Evolutionary conservation across 2,113 vertebrate genomes (phyloP).

Genomic region (Plecturocebus donacophilus): DNA sequence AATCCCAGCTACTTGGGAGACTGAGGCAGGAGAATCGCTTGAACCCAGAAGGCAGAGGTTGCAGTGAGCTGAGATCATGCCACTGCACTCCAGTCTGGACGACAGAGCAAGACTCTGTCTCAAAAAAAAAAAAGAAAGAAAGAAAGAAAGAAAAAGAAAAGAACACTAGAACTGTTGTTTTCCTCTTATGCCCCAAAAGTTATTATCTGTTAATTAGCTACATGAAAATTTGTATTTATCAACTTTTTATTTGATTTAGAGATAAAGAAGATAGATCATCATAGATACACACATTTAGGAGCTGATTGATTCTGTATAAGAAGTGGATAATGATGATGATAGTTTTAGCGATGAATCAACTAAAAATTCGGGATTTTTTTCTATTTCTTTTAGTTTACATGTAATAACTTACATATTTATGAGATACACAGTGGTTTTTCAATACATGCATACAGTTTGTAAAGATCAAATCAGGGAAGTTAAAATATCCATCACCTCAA

Average conservation of each 20-base stretch:
- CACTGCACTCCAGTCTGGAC: no score
- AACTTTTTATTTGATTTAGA: slow-evolving; percentile 36
- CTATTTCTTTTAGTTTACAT: background rate
- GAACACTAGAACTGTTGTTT: slow-evolving; percentile 54
- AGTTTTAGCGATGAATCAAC: background rate
- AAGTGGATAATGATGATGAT: background rate
- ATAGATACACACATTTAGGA: background rate
- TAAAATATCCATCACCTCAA: background rate
- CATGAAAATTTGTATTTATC: slow-evolving; percentile 33
- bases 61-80: no score
- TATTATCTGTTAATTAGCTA: slow-evolving; percentile 65
- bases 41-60: no score
- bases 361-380: background rate
- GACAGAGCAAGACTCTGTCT: no score
- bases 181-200: slow-evolving; percentile 58
- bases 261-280: background rate
- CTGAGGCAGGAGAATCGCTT: no score
- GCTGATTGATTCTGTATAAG: background rate
- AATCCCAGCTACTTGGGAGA: no score
- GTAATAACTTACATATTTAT: background rate
- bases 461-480: background rate
- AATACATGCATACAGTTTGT: background rate
- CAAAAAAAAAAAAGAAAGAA: no score
- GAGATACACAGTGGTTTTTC: background rate
- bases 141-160: slow-evolving; percentile 2